Percentiles rank a stretch among this genome's conserved stretches.
phyloP scores from a whole-genome alignment of 2,888 invertebrate genomes.

The Rotaria magnacalcarata region DNA sequence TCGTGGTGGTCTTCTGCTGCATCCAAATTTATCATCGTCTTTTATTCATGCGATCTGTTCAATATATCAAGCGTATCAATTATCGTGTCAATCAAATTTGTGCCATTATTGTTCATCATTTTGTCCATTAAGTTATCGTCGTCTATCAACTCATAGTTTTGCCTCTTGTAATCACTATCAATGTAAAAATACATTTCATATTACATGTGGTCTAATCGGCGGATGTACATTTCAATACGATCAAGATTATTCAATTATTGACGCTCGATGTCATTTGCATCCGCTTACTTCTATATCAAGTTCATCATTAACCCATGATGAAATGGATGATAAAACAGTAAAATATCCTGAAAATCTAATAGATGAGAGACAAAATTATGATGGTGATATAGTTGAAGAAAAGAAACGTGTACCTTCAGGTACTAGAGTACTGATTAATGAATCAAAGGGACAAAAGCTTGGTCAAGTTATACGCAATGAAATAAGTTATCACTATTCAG shows the following conservation, averaged over 20 bases:
- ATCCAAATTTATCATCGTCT: neutral
- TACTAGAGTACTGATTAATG: neutral
- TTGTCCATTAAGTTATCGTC: conserved; percentile 7
- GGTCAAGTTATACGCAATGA: neutral
- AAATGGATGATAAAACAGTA: neutral
- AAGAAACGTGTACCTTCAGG: neutral
- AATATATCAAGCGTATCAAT: neutral
- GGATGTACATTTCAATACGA: neutral
- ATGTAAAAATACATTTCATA: neutral
- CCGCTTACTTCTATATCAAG: neutral
- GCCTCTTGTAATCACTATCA: neutral
- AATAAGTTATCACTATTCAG: neutral
- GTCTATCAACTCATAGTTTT: neutral
- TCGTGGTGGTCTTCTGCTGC: neutral
- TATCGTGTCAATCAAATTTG: neutral
- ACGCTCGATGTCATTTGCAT: neutral
- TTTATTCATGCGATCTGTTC: neutral
- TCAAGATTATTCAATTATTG: neutral
- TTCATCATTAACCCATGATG: neutral
- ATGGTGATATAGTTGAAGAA: neutral
- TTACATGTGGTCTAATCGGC: neutral
- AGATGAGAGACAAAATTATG: neutral
- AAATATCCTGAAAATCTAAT: neutral
- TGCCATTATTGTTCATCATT: conserved; percentile 10
- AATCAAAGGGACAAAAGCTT: neutral